These are phyloP conservation scores for Macquaria australasica DNA, from an alignment of 2,113 vertebrate genomes.

Conservation along the genomic window DNA sequence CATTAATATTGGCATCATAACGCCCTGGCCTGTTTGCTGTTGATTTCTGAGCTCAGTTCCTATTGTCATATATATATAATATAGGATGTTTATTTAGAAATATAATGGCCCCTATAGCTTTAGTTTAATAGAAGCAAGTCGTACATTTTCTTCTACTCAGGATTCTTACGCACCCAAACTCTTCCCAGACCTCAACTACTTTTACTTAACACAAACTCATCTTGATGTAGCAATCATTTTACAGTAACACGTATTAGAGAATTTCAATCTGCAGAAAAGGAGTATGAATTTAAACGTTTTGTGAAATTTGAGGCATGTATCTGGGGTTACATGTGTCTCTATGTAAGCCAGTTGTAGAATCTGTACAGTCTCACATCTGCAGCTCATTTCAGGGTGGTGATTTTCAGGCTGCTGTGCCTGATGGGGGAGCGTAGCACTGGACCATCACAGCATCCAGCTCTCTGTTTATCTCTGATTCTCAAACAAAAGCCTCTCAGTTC, in stretches of 20 bases:
- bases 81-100: not conserved
- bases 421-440: conserved; percentile 38
- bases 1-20: not conserved
- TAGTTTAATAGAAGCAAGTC: not conserved
- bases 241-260: not conserved
- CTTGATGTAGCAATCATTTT: not conserved
- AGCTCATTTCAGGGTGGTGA: conserved; percentile 48
- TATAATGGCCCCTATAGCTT: not conserved
- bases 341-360: not conserved
- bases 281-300: not conserved
- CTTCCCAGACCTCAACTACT: too few species aligned
- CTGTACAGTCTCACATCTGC: conserved; percentile 60
- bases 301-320: not conserved
- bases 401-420: conserved; percentile 22
- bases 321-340: not conserved
- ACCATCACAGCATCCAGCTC: conserved; percentile 66
- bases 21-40: not conserved
- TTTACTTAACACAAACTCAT: not conserved
- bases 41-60: not conserved
- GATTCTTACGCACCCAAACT: not conserved
- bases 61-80: not conserved
- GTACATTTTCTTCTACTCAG: not conserved
- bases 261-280: not conserved
- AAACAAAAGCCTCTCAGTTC: conserved; percentile 67
- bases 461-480: conserved; percentile 61